phyloP scores from a whole-genome alignment of 2,797 vertebrate genomes.

The Pygocentrus nattereri region DNA sequence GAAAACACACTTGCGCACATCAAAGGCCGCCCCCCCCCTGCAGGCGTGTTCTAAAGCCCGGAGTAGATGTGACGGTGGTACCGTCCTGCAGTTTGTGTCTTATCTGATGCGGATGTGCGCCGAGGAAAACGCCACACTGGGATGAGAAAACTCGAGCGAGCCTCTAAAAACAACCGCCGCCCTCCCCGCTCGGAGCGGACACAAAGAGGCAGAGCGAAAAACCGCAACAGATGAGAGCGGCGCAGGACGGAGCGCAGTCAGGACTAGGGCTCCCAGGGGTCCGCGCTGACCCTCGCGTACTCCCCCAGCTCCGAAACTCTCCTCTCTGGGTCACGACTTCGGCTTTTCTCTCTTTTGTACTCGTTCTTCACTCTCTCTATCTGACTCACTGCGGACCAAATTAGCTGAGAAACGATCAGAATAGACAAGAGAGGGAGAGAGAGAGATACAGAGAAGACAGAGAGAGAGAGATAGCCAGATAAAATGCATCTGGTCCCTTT shows the following conservation, averaged over 20 bases:
- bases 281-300: slow-evolving; percentile 69
- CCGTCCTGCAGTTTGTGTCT: slow-evolving; percentile 39
- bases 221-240: slow-evolving; percentile 58
- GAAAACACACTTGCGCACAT: slow-evolving; percentile 25
- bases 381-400: slow-evolving; percentile 61
- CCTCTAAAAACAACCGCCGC: slow-evolving; percentile 39
- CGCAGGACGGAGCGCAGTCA: slow-evolving; percentile 55
- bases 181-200: not conserved
- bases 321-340: slow-evolving; percentile 66
- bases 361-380: slow-evolving; percentile 36
- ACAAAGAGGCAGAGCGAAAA: slow-evolving; percentile 37
- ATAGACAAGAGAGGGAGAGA: slow-evolving; percentile 46
- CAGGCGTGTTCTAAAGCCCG: slow-evolving; percentile 45
- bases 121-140: slow-evolving; percentile 52
- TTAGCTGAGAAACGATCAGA: slow-evolving; percentile 63
- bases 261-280: slow-evolving; percentile 64
- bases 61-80: slow-evolving; percentile 40
- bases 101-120: slow-evolving; percentile 51
- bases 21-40: slow-evolving; percentile 56
- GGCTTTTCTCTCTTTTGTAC: slow-evolving; percentile 61
- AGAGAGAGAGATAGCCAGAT: slow-evolving; percentile 46
- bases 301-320: slow-evolving; percentile 68
- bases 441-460: slow-evolving; percentile 31
- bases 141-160: slow-evolving; percentile 42
- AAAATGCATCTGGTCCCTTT: slow-evolving; percentile 68